Conservation (phyloP, 2,797 vertebrate genomes). For the Rhinatrema bivittatum region DNA sequence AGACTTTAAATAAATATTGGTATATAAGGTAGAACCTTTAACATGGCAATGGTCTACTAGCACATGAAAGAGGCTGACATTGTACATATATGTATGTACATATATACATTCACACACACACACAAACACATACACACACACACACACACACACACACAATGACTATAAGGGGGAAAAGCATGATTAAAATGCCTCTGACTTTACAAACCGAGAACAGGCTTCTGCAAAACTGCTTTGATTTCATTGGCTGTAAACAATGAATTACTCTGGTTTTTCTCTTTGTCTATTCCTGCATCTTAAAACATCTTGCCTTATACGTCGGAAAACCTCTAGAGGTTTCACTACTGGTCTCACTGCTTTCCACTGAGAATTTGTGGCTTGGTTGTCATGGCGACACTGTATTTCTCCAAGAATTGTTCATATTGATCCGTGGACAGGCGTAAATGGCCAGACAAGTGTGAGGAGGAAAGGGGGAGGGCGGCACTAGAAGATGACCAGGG, state of each 20-base stretch:
- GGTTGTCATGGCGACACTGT: slow-evolving; percentile 95
- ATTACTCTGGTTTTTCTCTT: slow-evolving; percentile 58
- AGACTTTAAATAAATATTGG: too few species aligned
- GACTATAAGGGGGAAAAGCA: too few species aligned
- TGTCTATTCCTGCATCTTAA: slow-evolving; percentile 62
- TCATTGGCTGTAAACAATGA: slow-evolving; percentile 59
- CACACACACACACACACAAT: too few species aligned
- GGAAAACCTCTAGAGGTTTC: slow-evolving; percentile 65
- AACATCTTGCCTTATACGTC: slow-evolving; percentile 64
- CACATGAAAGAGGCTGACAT: too few species aligned
- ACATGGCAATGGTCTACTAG: too few species aligned
- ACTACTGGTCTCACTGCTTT: slow-evolving; percentile 64
- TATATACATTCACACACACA: too few species aligned
- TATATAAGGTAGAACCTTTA: too few species aligned
- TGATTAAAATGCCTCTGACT: too few species aligned
- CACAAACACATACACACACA: too few species aligned
- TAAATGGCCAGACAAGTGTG: slow-evolving; percentile 86
- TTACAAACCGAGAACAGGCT: slow-evolving; percentile 2
- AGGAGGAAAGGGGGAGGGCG: slow-evolving; percentile 70
- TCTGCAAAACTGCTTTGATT: slow-evolving; percentile 50
- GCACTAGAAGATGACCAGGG: slow-evolving; percentile 63
- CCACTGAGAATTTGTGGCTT: slow-evolving; percentile 83
- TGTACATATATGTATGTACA: too few species aligned
- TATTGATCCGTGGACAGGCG: slow-evolving; percentile 95
- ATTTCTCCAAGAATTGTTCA: slow-evolving; percentile 96